phyloP scores from a whole-genome alignment of 2,888 invertebrate genomes.

The Amiota communis region DNA sequence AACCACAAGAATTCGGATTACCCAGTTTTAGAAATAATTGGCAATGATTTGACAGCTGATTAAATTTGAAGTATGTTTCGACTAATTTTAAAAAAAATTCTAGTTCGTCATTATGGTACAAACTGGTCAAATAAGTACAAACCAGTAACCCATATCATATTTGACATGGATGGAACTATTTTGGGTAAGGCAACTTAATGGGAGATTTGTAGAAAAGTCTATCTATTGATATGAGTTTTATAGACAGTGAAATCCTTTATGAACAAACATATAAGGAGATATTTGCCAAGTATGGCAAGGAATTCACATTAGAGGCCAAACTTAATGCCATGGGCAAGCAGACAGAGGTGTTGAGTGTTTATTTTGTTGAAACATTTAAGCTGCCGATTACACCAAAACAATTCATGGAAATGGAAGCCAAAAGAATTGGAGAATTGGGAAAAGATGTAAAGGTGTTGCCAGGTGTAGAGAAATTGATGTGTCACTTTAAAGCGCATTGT shows the following conservation, averaged over 20 bases:
- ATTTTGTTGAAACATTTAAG: background rate
- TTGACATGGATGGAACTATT: constrained; percentile 27
- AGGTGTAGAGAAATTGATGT: constrained; percentile 82
- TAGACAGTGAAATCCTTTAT: background rate
- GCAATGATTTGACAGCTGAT: background rate
- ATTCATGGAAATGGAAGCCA: background rate
- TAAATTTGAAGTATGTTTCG: background rate
- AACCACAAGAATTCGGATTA: constrained; percentile 86
- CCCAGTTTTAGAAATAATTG: constrained; percentile 75
- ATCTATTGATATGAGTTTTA: no score
- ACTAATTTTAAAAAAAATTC: background rate
- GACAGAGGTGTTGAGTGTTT: background rate
- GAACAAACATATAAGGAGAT: background rate
- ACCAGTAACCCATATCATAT: constrained; percentile 23
- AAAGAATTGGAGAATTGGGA: background rate
- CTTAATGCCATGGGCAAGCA: constrained; percentile 4
- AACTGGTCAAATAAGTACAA: background rate
- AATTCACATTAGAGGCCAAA: background rate
- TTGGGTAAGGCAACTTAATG: background rate
- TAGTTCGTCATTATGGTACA: background rate
- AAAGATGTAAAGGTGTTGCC: constrained; percentile 18
- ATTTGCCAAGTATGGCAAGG: background rate
- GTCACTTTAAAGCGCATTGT: constrained; percentile 80
- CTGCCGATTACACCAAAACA: constrained; percentile 10
- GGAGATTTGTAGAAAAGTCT: no score